These are phyloP conservation scores for Stenodema calcarata DNA, from an alignment of 2,888 invertebrate species.

Conservation along the genomic window DNA sequence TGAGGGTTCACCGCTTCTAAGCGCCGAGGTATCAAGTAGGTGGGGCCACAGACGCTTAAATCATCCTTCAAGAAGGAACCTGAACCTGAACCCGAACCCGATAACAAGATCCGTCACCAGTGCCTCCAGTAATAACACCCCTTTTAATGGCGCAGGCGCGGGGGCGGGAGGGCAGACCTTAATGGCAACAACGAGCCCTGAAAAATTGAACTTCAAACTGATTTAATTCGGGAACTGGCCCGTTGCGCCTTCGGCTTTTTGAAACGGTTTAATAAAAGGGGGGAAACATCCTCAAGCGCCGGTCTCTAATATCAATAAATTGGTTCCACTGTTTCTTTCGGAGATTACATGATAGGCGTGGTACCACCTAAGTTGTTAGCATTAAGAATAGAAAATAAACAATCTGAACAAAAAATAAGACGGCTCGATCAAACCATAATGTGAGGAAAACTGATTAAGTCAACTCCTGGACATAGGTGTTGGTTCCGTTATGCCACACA, in stretches of 20 bases:
- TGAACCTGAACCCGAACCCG: background rate
- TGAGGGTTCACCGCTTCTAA: slow-evolving; percentile 27
- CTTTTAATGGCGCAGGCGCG: slow-evolving; percentile 35
- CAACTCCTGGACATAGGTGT: too few relatives aligned
- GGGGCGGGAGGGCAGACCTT: slow-evolving; percentile 50
- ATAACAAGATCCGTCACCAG: slow-evolving; percentile 47
- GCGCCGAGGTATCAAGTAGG: slow-evolving; percentile 46
- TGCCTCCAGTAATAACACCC: slow-evolving; percentile 22
- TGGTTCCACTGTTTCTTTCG: background rate
- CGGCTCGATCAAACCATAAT: too few relatives aligned
- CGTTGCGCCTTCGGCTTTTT: background rate
- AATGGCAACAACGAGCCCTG: slow-evolving; percentile 53
- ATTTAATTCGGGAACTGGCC: slow-evolving; percentile 5
- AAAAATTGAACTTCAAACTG: slow-evolving; percentile 17
- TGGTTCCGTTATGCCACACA: too few relatives aligned
- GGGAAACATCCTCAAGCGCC: background rate
- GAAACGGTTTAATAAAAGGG: background rate
- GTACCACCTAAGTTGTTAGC: background rate
- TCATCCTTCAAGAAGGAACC: slow-evolving; percentile 18
- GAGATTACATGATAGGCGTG: background rate
- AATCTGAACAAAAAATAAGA: background rate
- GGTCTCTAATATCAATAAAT: slow-evolving; percentile 2
- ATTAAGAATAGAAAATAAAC: background rate
- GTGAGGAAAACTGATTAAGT: too few relatives aligned
- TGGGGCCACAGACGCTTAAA: slow-evolving; percentile 39